Conservation (phyloP, 2,888 invertebrate species). For the Ditula angustiorana region DNA sequence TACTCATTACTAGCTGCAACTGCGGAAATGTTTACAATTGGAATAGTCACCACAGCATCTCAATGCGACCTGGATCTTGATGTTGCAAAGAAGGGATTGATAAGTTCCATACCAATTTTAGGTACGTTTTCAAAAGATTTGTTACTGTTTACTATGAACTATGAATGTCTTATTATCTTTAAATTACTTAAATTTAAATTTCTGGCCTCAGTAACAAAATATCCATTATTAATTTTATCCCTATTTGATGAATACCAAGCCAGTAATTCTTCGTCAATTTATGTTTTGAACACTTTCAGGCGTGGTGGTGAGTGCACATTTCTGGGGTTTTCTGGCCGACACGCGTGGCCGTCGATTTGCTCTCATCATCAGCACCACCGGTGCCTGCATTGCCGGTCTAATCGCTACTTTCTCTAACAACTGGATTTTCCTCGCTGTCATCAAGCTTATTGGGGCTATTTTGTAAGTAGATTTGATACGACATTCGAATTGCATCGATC, state of each 20-base stretch:
- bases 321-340: slow-evolving; percentile 37
- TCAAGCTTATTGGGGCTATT: slow-evolving; percentile 29
- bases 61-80: slow-evolving; percentile 28
- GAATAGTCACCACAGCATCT: slow-evolving; percentile 23
- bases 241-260: too few species aligned
- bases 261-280: background rate
- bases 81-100: slow-evolving; percentile 13
- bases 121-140: background rate
- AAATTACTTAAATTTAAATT: too few species aligned
- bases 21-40: slow-evolving; percentile 29
- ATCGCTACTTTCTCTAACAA: slow-evolving; percentile 5
- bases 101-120: slow-evolving; percentile 28
- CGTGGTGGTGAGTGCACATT: slow-evolving; percentile 32
- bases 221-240: too few species aligned
- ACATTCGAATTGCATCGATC: too few species aligned
- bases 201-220: too few species aligned
- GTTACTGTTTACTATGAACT: too few species aligned
- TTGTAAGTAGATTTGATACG: slow-evolving; percentile 15
- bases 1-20: slow-evolving; percentile 25
- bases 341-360: slow-evolving; percentile 27
- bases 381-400: slow-evolving; percentile 11
- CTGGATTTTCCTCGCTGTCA: slow-evolving; percentile 24
- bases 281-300: background rate
- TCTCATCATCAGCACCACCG: slow-evolving; percentile 28
- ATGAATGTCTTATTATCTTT: too few species aligned